Conservation (phyloP, 2,888 invertebrate species). For the Platycheirus rosarum region DNA sequence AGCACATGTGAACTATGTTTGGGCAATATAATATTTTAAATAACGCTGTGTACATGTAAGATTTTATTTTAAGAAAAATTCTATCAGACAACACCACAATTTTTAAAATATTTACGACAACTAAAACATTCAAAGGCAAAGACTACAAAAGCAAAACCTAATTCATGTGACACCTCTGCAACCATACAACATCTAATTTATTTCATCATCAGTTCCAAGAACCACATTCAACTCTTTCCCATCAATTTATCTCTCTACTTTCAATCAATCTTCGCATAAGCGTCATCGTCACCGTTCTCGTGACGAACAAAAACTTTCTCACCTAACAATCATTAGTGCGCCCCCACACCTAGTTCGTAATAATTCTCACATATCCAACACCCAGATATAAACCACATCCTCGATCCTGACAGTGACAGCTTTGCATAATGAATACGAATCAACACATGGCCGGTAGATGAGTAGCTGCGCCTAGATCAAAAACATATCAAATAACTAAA, state of each 20-base stretch:
- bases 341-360: conserved; percentile 35
- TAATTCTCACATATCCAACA: conserved; percentile 33
- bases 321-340: conserved; percentile 34
- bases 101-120: no score
- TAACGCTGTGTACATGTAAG: no score
- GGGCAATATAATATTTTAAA: no score
- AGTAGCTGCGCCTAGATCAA: conserved; percentile 46
- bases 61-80: no score
- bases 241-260: conserved; percentile 30
- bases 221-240: conserved; percentile 15
- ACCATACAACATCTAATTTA: conserved; percentile 1
- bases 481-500: conserved; percentile 26
- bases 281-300: background rate
- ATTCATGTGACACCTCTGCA: background rate
- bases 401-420: conserved; percentile 56
- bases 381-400: conserved; percentile 36
- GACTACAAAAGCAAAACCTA: background rate
- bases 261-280: background rate
- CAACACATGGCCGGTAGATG: conserved; percentile 34
- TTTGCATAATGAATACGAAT: conserved; percentile 32
- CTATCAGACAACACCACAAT: no score
- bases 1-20: no score
- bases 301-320: conserved; percentile 17
- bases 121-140: no score
- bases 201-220: conserved; percentile 10